Evolutionary conservation across 2,113 vertebrate species (phyloP).

Genomic region (Heloderma charlesbogerti): DNA sequence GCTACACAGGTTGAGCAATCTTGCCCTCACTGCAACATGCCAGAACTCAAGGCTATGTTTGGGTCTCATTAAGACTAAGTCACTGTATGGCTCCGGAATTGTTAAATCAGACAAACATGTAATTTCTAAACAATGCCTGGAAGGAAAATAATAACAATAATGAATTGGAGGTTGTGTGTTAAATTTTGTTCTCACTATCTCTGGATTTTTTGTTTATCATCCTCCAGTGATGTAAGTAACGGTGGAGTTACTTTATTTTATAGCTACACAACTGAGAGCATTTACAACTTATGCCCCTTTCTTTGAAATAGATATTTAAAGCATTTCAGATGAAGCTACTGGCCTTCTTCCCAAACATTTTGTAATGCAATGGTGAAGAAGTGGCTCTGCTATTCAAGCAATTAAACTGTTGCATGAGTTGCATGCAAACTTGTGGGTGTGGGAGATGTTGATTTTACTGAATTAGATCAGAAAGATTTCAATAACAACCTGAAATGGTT

Average conservation of each 20-base stretch:
- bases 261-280: rapidly evolving
- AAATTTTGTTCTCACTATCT: conserved; percentile 9
- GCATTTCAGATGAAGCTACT: conserved; percentile 40
- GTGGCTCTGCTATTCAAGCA: not conserved
- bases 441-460: not conserved
- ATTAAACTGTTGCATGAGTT: conserved; percentile 18
- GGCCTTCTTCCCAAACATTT: conserved; percentile 24
- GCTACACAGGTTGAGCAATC: not conserved
- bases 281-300: not conserved
- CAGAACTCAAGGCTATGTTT: not conserved
- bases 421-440: not conserved
- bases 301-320: conserved; percentile 33
- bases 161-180: not conserved
- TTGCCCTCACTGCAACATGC: not conserved
- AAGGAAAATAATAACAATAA: not conserved
- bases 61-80: not conserved
- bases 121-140: not conserved
- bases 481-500: not conserved
- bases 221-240: not conserved
- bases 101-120: not conserved
- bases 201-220: not conserved
- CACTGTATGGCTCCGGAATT: not conserved
- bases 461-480: not conserved
- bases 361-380: conserved; percentile 35
- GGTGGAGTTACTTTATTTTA: conserved; percentile 27